Evolutionary conservation across 2,888 invertebrate species (phyloP).

Genomic region (Acronicta aceris): DNA sequence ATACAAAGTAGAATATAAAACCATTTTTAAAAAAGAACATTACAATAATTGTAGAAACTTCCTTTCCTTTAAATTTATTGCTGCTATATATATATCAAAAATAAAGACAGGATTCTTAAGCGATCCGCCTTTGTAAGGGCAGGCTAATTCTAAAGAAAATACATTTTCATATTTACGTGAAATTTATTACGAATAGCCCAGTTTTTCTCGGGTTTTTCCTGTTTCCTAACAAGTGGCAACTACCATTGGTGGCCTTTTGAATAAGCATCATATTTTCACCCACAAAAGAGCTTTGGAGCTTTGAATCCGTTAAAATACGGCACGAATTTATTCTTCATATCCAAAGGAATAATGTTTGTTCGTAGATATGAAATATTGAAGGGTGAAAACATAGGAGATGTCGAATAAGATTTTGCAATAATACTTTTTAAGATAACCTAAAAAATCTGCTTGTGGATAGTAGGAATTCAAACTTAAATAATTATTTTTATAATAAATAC

Average conservation of each 20-base stretch:
- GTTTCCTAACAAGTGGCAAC: conserved; percentile 29
- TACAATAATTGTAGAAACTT: neutral
- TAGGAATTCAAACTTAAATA: no score
- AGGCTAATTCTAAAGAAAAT: conserved; percentile 13
- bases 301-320: conserved; percentile 33
- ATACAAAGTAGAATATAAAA: no score
- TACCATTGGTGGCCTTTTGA: conserved; percentile 24
- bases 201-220: conserved; percentile 12
- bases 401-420: neutral
- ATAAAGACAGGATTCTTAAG: conserved; percentile 11
- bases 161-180: conserved; percentile 6
- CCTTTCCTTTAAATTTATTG: conserved; percentile 4
- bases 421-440: neutral
- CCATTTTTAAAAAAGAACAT: neutral
- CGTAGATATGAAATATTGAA: conserved; percentile 1
- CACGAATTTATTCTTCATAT: conserved; percentile 31
- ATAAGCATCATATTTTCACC: conserved; percentile 42
- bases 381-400: neutral
- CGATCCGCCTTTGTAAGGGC: neutral
- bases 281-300: conserved; percentile 38
- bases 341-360: conserved; percentile 30
- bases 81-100: conserved; percentile 5
- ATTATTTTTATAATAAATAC: no score
- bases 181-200: conserved; percentile 22
- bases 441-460: no score